phyloP scores from a whole-genome alignment of 2,113 vertebrate species.

The Raja brachyura region DNA sequence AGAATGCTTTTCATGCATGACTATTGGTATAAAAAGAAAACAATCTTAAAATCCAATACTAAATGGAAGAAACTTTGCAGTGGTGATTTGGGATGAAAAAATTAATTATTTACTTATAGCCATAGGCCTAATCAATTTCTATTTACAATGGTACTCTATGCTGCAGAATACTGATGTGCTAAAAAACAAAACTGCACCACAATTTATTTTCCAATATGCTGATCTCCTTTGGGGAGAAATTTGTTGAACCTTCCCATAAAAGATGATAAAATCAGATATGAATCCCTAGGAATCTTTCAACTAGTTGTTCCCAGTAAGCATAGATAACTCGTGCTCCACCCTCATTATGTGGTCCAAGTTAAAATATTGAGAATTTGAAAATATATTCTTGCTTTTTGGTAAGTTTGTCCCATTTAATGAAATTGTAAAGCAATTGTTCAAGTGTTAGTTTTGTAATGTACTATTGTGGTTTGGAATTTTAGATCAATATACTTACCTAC shows the following conservation, averaged over 20 bases:
- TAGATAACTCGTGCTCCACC: background rate
- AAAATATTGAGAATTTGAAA: background rate
- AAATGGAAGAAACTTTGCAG: background rate
- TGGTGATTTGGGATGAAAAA: background rate
- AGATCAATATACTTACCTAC: background rate
- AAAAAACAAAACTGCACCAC: background rate
- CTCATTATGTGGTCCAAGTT: background rate
- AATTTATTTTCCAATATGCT: background rate
- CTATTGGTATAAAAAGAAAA: background rate
- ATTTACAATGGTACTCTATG: background rate
- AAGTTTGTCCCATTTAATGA: background rate
- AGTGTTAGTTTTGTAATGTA: background rate
- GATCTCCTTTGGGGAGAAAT: background rate
- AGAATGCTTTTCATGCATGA: background rate
- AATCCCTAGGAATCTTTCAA: background rate
- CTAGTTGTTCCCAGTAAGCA: background rate
- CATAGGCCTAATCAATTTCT: slow-evolving; percentile 20
- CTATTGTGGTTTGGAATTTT: background rate
- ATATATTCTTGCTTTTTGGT: background rate
- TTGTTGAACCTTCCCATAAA: background rate
- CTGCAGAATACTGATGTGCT: background rate
- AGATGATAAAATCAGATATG: background rate
- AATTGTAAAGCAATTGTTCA: background rate
- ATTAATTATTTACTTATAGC: background rate
- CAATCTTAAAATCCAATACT: background rate